Evolutionary conservation across 2,888 invertebrate genomes (phyloP), one percentile per base, ranked within the genome.

Genomic region (Megamerina dolium): DNA sequence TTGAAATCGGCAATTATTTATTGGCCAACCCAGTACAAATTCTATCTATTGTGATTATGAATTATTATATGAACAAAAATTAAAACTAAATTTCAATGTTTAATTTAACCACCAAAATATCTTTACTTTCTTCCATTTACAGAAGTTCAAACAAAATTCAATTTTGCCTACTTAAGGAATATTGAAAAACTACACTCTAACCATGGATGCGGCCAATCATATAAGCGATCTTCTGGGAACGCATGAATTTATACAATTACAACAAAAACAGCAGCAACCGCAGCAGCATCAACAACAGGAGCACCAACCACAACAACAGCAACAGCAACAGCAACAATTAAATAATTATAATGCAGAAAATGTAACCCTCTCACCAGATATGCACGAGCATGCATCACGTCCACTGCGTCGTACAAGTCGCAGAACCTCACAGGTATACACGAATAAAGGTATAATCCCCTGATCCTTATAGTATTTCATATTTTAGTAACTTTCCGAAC

Each of bases 391-490:
- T 21, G 57, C 61, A 23, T 61, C 64, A 3, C 54, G 67, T n/a
- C 67, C 67, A n/a, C 55, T 68, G 19, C 56, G 67, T 41, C 58
- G 67, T 37, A 61, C 66, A 14, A 59, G 58, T 48, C 60, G 67
- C 32, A 61, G 68, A 48, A 65, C 67, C 37, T 66, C 67, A 45
- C 68, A 67, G 64, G 64, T 65, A 53, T 8, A 23, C 23, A 23
- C 6, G 10, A 8, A 23, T 23, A 8, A 23, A 23, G n/a, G n/a
- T n/a, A n/a, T n/a, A n/a, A n/a, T n/a, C n/a, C n/a, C n/a, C n/a
- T n/a, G n/a, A n/a, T n/a, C n/a, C n/a, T n/a, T n/a, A n/a, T n/a
- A n/a, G n/a, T n/a, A n/a, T n/a, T n/a, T n/a, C n/a, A n/a, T n/a
- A n/a, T n/a, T n/a, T n/a, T n/a, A n/a, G n/a, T n/a, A n/a, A n/a